Evolutionary conservation across 2,113 vertebrate genomes (phyloP).

Genomic region (Odontesthes bonariensis): DNA sequence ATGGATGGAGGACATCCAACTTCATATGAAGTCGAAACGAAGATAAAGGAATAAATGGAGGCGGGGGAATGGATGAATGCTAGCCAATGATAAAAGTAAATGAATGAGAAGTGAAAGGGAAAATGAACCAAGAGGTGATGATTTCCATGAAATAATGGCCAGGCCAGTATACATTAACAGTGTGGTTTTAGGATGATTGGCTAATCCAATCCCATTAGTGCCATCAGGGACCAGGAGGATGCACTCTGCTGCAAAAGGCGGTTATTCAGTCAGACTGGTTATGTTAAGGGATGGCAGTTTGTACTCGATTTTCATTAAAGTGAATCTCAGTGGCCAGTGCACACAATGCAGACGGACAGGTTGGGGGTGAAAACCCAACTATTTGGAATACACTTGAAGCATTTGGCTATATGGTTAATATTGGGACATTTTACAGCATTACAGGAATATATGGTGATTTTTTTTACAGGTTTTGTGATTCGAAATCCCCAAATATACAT

Average conservation of each 20-base stretch:
- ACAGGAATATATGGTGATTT: too few species aligned
- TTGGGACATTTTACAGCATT: background rate
- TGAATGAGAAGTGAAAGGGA: background rate
- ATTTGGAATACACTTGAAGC: too few species aligned
- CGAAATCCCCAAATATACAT: too few species aligned
- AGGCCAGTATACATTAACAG: slow-evolving; percentile 29
- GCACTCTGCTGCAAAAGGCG: slow-evolving; percentile 21
- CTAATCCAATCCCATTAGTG: slow-evolving; percentile 52
- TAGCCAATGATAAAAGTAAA: slow-evolving; percentile 17
- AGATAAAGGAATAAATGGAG: slow-evolving; percentile 7
- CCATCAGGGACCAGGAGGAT: slow-evolving; percentile 22
- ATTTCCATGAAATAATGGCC: slow-evolving; percentile 34
- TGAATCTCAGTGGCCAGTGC: background rate
- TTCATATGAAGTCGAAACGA: background rate
- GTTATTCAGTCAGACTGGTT: slow-evolving; percentile 44
- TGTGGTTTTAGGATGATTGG: slow-evolving; percentile 36
- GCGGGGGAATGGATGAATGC: background rate
- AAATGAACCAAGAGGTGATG: slow-evolving; percentile 38
- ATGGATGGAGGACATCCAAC: slow-evolving; percentile 1
- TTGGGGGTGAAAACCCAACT: slow-evolving; percentile 51
- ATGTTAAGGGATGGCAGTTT: slow-evolving; percentile 46
- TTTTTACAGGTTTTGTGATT: too few species aligned
- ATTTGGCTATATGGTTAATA: too few species aligned
- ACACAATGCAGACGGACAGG: slow-evolving; percentile 23
- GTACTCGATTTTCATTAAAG: slow-evolving; percentile 36